Evolutionary conservation across 2,888 invertebrate genomes (phyloP).

Genomic region (Heliconius cydno): DNA sequence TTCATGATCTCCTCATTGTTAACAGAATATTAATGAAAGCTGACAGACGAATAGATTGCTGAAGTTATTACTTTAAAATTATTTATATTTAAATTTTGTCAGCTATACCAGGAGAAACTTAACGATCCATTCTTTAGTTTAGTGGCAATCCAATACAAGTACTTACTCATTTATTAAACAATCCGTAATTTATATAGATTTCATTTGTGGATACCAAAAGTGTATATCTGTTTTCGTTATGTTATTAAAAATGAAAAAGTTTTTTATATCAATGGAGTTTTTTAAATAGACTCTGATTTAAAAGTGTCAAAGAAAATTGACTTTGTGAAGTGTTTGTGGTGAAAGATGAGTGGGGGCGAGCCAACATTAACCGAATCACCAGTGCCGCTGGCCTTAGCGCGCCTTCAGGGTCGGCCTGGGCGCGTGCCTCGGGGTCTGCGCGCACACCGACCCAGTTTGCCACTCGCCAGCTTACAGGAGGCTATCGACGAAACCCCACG

Average conservation of each 20-base stretch:
- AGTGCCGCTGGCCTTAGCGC: slow-evolving; percentile 76
- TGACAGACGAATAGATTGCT: not conserved
- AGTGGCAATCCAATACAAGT: slow-evolving; percentile 26
- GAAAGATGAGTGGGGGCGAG: slow-evolving; percentile 73
- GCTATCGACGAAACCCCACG: slow-evolving; percentile 73
- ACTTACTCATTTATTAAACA: not conserved
- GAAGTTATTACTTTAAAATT: not conserved
- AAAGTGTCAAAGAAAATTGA: slow-evolving; percentile 54
- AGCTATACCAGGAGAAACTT: not conserved
- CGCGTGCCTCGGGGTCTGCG: slow-evolving; percentile 67
- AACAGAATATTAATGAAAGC: not conserved
- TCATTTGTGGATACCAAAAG: not conserved
- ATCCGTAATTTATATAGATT: not conserved
- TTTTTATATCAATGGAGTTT: slow-evolving; percentile 34
- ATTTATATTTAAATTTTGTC: not conserved
- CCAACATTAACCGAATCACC: slow-evolving; percentile 78
- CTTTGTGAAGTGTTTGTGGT: slow-evolving; percentile 48
- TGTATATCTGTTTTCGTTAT: slow-evolving; percentile 16
- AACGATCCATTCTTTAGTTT: not conserved
- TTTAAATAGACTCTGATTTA: slow-evolving; percentile 39
- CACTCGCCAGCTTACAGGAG: slow-evolving; percentile 77
- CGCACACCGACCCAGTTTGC: slow-evolving; percentile 73
- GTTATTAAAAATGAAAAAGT: slow-evolving; percentile 28
- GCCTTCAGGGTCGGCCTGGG: slow-evolving; percentile 68
- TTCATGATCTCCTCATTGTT: not conserved